Base-by-base conservation (phyloP, 2,888 invertebrate genomes). In the Euclidia mi region DNA sequence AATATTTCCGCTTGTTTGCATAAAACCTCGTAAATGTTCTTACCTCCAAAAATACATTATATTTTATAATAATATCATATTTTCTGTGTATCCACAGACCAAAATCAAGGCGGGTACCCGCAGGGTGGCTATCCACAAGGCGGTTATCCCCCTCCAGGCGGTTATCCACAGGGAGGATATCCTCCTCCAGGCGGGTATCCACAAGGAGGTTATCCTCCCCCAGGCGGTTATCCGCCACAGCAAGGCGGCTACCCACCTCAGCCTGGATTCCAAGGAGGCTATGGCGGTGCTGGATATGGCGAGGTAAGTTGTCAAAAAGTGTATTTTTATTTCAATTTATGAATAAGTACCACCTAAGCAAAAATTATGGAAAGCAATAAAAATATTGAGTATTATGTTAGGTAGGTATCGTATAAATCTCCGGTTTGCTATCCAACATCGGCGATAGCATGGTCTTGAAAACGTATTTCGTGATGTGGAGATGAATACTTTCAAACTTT, bases 111-210 rank as follows among this genome's bases (percentile, higher is more conserved):
- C 10, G 83, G 66, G 6, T 84, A 85, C 51, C 79, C 81, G 2
- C 78, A 76, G 63, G 81, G 76, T 0, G 94, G 93, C 47, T 91
- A 90, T 62, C 89, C 90, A 4, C 88, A 77, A 85, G 94, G 79
- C 0, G 85, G 84, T 0, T 88, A 87, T 43, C 91, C 92, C 42
- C 91, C 92, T 0, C 93, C 90, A 38, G 88, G 85, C 0, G 84
- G 81, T 0, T 84, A 85, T 17, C 82, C 84, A 7, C 90, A 85
- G 92, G 85, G 82, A 0, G 86, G 83, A 0, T 88, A 87, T 45
- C 85, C 85, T 0, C 78, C 79, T 0, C 84, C 67, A n/a, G 81
- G 73, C 0, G 93, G 93, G 0, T 92, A 91, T 63, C 91, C 87
- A 2, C 83, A 70, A 14, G 80, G 76, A 0, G 95, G 92, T 43